These are phyloP conservation scores for Hybos culiciformis DNA, from an alignment of 2,888 invertebrate species.

Conservation along the genomic window DNA sequence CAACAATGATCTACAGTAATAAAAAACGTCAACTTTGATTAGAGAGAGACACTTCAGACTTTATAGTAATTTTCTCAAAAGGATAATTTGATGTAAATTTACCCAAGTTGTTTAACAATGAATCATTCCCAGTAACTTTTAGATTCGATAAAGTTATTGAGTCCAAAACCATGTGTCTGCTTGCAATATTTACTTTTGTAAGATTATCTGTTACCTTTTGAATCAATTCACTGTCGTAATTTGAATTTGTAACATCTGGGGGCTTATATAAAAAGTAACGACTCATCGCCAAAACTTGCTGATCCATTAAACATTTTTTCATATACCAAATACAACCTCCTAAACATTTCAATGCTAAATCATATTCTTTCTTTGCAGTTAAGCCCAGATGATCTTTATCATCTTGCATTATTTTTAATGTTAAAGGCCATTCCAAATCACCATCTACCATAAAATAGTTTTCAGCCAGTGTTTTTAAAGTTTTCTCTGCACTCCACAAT, in stretches of 20 bases:
- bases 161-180: slow-evolving; percentile 68
- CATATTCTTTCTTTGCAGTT: slow-evolving; percentile 51
- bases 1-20: slow-evolving; percentile 73
- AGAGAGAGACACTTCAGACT: too few relatives aligned
- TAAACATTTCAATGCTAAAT: slow-evolving; percentile 63
- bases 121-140: slow-evolving; percentile 58
- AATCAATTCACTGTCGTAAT: slow-evolving; percentile 8
- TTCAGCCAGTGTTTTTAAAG: slow-evolving; percentile 58
- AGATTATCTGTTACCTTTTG: slow-evolving; percentile 25
- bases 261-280: slow-evolving; percentile 56
- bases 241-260: slow-evolving; percentile 42
- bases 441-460: too few relatives aligned
- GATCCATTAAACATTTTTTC: slow-evolving; percentile 68
- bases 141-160: slow-evolving; percentile 80
- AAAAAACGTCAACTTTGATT: too few relatives aligned
- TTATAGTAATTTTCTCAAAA: too few relatives aligned
- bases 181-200: neutral
- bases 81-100: too few relatives aligned
- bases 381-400: slow-evolving; percentile 58
- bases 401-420: slow-evolving; percentile 59
- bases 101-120: too few relatives aligned
- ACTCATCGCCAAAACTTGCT: slow-evolving; percentile 65
- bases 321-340: slow-evolving; percentile 78
- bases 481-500: slow-evolving; percentile 64
- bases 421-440: slow-evolving; percentile 48